Conservation (phyloP, 2,113 vertebrate genomes). For the Poicephalus gulielmi region DNA sequence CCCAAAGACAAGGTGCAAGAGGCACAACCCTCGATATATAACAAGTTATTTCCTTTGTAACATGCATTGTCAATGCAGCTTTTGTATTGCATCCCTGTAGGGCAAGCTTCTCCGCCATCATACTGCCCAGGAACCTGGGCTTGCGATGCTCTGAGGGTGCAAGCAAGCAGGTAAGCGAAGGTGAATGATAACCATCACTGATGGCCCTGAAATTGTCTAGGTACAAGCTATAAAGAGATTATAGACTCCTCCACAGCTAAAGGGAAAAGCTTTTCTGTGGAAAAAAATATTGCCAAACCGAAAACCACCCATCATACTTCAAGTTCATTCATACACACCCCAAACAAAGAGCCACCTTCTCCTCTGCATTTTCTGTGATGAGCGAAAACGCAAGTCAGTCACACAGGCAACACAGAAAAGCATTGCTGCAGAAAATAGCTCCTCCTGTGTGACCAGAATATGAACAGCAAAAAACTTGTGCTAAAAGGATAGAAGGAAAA, state of each 20-base stretch:
- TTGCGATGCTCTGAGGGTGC: rapidly evolving
- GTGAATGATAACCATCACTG: not conserved
- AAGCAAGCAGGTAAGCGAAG: not conserved
- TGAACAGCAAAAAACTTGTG: not conserved
- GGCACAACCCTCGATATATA: not conserved
- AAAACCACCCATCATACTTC: not conserved
- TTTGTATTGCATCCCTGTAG: not conserved
- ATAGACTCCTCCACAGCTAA: not conserved
- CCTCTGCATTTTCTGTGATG: not conserved
- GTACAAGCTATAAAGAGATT: not conserved
- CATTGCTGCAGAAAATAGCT: not conserved
- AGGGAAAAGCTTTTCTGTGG: not conserved
- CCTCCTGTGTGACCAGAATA: not conserved
- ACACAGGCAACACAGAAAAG: not conserved
- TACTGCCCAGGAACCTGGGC: not conserved
- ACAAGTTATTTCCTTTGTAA: not conserved
- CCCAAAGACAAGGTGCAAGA: not conserved
- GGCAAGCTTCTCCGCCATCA: too few species aligned
- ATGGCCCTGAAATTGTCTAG: not conserved
- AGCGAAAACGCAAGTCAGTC: not conserved
- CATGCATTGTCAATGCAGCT: rapidly evolving
- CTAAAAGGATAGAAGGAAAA: not conserved
- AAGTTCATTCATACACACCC: not conserved
- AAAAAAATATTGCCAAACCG: not conserved
- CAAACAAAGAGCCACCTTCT: not conserved